phyloP scores from a whole-genome alignment of 2,888 invertebrate genomes.

The Allacma fusca region DNA sequence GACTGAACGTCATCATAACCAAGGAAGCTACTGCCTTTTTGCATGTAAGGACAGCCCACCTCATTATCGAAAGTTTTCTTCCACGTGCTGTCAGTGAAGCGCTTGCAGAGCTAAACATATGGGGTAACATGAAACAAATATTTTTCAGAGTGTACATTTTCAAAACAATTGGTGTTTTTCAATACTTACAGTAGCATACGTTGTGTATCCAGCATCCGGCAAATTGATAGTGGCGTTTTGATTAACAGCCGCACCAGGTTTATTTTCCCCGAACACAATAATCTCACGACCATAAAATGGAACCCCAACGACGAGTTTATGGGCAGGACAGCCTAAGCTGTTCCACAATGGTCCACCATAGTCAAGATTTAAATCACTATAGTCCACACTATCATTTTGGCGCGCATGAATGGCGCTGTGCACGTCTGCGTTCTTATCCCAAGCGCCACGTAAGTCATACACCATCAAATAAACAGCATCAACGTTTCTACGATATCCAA shows the following conservation, averaged over 20 bases:
- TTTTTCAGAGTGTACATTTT: not conserved
- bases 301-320: conserved; percentile 85
- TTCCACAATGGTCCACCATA: conserved; percentile 90
- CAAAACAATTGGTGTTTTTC: not conserved
- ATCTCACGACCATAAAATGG: conserved; percentile 89
- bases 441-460: conserved; percentile 38
- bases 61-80: conserved; percentile 82
- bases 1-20: conserved; percentile 85
- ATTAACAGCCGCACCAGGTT: conserved; percentile 85
- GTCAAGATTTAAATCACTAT: conserved; percentile 81
- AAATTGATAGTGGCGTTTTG: conserved; percentile 89
- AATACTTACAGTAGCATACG: conserved; percentile 61
- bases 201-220: conserved; percentile 73
- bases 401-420: conserved; percentile 86
- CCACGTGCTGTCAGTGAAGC: conserved; percentile 72
- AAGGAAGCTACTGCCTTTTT: conserved; percentile 81
- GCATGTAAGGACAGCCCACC: conserved; percentile 78
- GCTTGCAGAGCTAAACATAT: conserved; percentile 65
- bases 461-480: conserved; percentile 41
- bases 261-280: conserved; percentile 81
- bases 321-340: conserved; percentile 84
- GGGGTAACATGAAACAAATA: conserved; percentile 69
- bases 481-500: not conserved
- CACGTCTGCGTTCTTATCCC: conserved; percentile 87
- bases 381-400: conserved; percentile 84